Evolutionary conservation across 2,113 vertebrate genomes (phyloP), one percentile per base, ranked within the genome.

Genomic region (Gnathonemus longibarbis): DNA sequence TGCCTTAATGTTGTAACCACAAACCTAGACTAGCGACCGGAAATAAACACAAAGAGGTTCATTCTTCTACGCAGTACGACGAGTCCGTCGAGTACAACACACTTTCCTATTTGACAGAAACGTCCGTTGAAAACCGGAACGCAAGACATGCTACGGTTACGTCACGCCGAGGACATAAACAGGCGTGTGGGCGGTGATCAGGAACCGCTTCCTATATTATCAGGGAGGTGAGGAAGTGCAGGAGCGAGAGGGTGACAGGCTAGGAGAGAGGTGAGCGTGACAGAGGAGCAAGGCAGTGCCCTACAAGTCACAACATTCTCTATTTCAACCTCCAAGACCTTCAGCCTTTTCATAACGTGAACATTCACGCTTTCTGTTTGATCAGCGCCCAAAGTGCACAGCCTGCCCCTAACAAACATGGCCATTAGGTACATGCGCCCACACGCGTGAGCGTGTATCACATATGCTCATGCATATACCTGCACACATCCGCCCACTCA

Each of bases 281-380:
- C 27, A 88, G 87, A 42, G 50, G 1, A 35, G 17, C n/a, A 3
- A 9, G 56, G 24, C 31, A 7, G 52, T 21, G 42, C 5, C 53
- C 9, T 10, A 24, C 35, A n/a, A 85, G 46, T 39, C 19, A 15
- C 42, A n/a, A 0, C 42, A 24, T 46, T 21, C 8, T n/a, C 83
- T n/a, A 27, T 50, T 49, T 96, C 85, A 93, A 91, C 49, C 85
- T 24, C 49, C 5, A 39, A 13, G 49, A 35, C 46, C 49, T 87
- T 24, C 46, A 42, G 74, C 13, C 31, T 42, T 17, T 80, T 42
- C 70, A 21, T 6, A 11, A 11, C 19, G 1, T 27, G n/a, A n/a
- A 85, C 8, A n/a, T 49, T n/a, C n/a, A 49, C 46, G 2, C 62
- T 21, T 21, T n/a, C 48, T 50, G 45, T 2, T 50, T 48, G 2